These are phyloP conservation scores for Centropyge bicolor DNA, from an alignment of 2,797 vertebrate genomes.

Conservation along the genomic window DNA sequence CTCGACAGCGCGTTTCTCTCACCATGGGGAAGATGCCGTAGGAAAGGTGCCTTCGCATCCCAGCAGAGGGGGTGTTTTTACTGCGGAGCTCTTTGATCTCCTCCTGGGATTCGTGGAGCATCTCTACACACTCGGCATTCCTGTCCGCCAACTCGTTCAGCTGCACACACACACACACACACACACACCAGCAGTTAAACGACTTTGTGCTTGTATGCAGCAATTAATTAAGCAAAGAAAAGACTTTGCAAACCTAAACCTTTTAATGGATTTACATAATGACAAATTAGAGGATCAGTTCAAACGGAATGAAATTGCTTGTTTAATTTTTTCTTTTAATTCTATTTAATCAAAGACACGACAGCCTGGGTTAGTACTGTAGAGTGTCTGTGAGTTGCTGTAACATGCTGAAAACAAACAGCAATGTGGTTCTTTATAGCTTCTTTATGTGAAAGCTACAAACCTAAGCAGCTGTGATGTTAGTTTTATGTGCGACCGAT, in stretches of 20 bases:
- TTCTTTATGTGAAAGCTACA: background rate
- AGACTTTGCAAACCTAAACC: background rate
- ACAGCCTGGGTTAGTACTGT: too few species aligned
- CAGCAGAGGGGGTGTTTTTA: slow-evolving; percentile 85
- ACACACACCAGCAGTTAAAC: background rate
- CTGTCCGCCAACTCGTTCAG: slow-evolving; percentile 94
- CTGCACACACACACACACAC: slow-evolving; percentile 73
- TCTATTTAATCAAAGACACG: background rate
- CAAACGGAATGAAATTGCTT: background rate
- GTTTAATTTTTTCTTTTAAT: too few species aligned
- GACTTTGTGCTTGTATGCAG: background rate
- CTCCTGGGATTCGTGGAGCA: slow-evolving; percentile 96
- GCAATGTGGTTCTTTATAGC: background rate
- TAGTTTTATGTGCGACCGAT: background rate
- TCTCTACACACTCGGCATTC: slow-evolving; percentile 93
- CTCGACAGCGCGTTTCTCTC: slow-evolving; percentile 47
- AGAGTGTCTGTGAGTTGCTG: too few species aligned
- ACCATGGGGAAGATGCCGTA: slow-evolving; percentile 91
- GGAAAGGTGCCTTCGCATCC: slow-evolving; percentile 85
- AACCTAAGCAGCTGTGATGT: background rate
- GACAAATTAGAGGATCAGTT: background rate
- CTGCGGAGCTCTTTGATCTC: slow-evolving; percentile 92
- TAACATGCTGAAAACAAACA: background rate
- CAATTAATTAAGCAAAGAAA: background rate
- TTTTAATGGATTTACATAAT: slow-evolving; percentile 13